Evolutionary conservation across 2,113 vertebrate species (phyloP).

Genomic region (Thinocorus orbignyianus): DNA sequence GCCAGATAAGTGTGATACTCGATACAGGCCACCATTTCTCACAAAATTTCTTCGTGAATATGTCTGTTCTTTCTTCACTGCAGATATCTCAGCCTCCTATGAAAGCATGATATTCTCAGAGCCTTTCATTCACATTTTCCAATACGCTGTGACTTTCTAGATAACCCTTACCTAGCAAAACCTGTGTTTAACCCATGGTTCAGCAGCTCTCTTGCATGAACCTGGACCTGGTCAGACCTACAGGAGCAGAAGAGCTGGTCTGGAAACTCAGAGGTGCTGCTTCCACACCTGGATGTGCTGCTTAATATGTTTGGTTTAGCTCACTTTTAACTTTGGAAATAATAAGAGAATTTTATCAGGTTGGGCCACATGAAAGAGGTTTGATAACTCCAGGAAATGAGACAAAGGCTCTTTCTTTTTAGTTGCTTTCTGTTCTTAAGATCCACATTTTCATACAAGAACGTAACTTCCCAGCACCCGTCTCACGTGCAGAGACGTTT

Average conservation of each 20-base stretch:
- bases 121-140: not conserved
- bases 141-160: not conserved
- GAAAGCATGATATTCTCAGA: not conserved
- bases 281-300: not conserved
- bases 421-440: not conserved
- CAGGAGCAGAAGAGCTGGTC: not conserved
- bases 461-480: not conserved
- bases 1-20: not conserved
- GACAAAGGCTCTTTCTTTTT: conserved; percentile 37
- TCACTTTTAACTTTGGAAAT: not conserved
- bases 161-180: not conserved
- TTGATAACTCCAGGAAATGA: not conserved
- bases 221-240: not conserved
- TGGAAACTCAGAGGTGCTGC: not conserved
- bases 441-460: not conserved
- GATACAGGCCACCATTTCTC: not conserved
- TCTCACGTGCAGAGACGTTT: not conserved
- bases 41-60: not conserved
- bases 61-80: not conserved
- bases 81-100: not conserved
- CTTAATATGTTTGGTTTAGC: not conserved
- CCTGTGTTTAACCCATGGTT: not conserved
- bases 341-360: not conserved
- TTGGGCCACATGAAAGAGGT: not conserved
- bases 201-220: not conserved